These are phyloP conservation scores for Apistogramma diplotaenia DNA, from an alignment of 2,113 vertebrate genomes.

Conservation along the genomic window DNA sequence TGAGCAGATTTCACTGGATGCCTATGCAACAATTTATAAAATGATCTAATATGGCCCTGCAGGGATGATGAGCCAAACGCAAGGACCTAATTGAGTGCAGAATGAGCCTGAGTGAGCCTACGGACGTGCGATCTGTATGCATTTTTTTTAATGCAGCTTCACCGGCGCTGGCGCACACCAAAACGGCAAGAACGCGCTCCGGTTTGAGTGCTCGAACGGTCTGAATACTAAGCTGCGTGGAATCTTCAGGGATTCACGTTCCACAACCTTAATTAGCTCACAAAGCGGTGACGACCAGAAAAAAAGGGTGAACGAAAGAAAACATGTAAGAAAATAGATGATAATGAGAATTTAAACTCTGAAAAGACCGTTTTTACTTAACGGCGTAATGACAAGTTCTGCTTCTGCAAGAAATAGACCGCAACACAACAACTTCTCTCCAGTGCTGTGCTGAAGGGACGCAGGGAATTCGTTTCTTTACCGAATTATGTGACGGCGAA, in stretches of 20 bases:
- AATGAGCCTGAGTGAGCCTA: conserved; percentile 18
- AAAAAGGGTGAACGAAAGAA: not conserved
- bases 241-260: not conserved
- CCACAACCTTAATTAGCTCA: not conserved
- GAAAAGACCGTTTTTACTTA: not conserved
- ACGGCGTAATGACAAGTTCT: not conserved
- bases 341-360: not conserved
- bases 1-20: not conserved
- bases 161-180: conserved; percentile 22
- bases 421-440: not conserved
- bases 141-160: conserved; percentile 37
- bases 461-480: not conserved
- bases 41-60: conserved; percentile 22
- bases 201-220: conserved; percentile 10
- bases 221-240: conserved; percentile 10
- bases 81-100: conserved; percentile 45
- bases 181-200: conserved; percentile 29
- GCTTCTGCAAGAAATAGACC: not conserved
- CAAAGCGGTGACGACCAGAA: not conserved
- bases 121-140: conserved; percentile 23
- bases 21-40: conserved; percentile 20
- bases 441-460: not conserved
- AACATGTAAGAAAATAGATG: not conserved
- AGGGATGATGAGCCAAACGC: conserved; percentile 16
- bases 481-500: not conserved